A percentile compares a stretch with the other conserved stretches of the same genome.
Conservation (phyloP, 2,797 vertebrate species). For the Gymnothorax reevesii region DNA sequence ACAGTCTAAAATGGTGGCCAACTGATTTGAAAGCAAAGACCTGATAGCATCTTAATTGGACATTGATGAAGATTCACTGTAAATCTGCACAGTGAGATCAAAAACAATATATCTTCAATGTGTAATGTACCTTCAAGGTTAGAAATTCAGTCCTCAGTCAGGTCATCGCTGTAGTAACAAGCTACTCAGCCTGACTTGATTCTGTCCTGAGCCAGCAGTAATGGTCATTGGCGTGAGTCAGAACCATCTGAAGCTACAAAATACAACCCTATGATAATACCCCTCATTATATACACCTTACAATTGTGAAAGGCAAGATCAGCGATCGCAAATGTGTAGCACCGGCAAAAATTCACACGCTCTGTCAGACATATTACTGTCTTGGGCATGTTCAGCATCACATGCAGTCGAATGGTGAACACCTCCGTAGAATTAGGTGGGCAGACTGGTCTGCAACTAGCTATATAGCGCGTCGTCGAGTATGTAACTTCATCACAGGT, state of each 20-base stretch:
- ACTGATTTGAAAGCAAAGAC: not conserved
- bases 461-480: conserved; percentile 30
- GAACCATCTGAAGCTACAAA: not conserved
- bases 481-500: conserved; percentile 47
- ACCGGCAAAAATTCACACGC: not conserved
- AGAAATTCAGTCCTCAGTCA: not conserved
- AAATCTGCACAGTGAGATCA: not conserved
- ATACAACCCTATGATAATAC: not conserved
- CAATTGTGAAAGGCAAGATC: not conserved
- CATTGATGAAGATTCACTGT: not conserved
- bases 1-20: not conserved
- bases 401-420: conserved; percentile 34
- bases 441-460: conserved; percentile 39
- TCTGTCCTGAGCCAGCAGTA: not conserved
- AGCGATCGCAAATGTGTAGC: not conserved
- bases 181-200: not conserved
- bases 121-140: not conserved
- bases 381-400: not conserved
- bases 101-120: not conserved
- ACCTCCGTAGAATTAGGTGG: conserved; percentile 45
- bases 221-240: not conserved
- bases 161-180: not conserved
- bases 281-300: not conserved
- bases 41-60: not conserved
- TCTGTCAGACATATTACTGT: not conserved